Evolutionary conservation across 2,113 vertebrate species (phyloP).

Genomic region (Brachyhypopomus gauderio): DNA sequence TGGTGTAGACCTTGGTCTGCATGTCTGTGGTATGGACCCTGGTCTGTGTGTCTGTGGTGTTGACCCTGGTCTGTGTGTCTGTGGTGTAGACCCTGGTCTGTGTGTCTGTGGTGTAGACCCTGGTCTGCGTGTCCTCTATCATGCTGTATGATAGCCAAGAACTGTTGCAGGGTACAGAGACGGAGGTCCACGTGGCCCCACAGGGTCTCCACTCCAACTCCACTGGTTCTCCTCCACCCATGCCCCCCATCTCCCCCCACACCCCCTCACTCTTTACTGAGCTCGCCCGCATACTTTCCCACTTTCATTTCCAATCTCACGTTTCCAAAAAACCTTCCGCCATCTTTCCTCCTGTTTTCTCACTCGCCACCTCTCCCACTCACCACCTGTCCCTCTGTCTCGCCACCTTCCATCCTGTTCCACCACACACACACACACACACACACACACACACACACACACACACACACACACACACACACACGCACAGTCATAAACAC

Average conservation of each 20-base stretch:
- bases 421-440: conserved; percentile 22
- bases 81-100: too few relatives aligned
- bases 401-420: conserved; percentile 48
- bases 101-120: background rate
- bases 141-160: conserved; percentile 58
- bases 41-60: too few relatives aligned
- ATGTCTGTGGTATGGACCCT: too few relatives aligned
- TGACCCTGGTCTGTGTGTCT: too few relatives aligned
- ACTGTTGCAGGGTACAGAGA: conserved; percentile 56
- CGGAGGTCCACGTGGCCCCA: conserved; percentile 61
- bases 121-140: conserved; percentile 44
- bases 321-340: conserved; percentile 46
- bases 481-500: conserved; percentile 55
- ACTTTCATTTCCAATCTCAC: conserved; percentile 60
- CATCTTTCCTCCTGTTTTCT: conserved; percentile 57
- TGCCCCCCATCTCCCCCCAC: conserved; percentile 55
- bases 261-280: too few relatives aligned
- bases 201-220: conserved; percentile 22
- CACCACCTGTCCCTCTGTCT: conserved; percentile 71
- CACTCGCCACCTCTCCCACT: conserved; percentile 70
- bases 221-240: conserved; percentile 4
- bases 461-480: conserved; percentile 36
- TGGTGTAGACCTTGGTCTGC: too few relatives aligned
- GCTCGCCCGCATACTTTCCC: conserved; percentile 36
- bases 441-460: conserved; percentile 12